A percentile compares a stretch with the other conserved stretches of the same genome.
phyloP scores from a whole-genome alignment of 2,797 vertebrate species.

The Gobionotothen gibberifrons region DNA sequence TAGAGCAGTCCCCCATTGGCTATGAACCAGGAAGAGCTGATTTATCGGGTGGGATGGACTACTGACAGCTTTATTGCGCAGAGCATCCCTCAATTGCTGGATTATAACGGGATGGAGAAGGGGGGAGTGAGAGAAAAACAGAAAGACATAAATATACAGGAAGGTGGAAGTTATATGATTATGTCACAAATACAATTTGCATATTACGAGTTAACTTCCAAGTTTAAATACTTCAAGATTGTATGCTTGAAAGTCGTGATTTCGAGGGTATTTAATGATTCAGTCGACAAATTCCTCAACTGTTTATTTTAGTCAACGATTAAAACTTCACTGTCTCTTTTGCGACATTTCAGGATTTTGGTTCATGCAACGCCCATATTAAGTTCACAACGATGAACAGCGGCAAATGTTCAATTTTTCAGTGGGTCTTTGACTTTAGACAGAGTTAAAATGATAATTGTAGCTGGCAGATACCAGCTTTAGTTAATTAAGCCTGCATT shows the following conservation, averaged over 20 bases:
- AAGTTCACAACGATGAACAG: no score
- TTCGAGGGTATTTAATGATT: not conserved
- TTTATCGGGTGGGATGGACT: slow-evolving; percentile 69
- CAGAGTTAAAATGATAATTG: no score
- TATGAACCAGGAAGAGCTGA: slow-evolving; percentile 58
- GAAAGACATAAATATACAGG: slow-evolving; percentile 12
- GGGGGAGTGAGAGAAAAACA: slow-evolving; percentile 14
- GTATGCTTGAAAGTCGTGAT: not conserved
- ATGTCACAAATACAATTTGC: slow-evolving; percentile 2
- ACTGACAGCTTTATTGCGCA: slow-evolving; percentile 68
- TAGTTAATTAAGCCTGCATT: no score
- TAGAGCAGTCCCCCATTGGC: slow-evolving; percentile 48
- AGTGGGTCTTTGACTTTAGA: no score
- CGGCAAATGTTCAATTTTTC: no score
- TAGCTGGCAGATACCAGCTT: no score
- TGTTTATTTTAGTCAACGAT: not conserved
- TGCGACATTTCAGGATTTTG: no score
- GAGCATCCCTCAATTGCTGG: slow-evolving; percentile 45
- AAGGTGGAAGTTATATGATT: not conserved
- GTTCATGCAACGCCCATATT: no score
- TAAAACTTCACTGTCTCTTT: no score
- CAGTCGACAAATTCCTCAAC: not conserved
- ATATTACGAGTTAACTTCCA: not conserved
- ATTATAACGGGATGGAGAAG: slow-evolving; percentile 47
- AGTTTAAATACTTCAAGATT: not conserved